Percentiles rank a stretch among this genome's conserved stretches.
phyloP scores from a whole-genome alignment of 2,888 invertebrate species.

The Smittia aterrima region DNA sequence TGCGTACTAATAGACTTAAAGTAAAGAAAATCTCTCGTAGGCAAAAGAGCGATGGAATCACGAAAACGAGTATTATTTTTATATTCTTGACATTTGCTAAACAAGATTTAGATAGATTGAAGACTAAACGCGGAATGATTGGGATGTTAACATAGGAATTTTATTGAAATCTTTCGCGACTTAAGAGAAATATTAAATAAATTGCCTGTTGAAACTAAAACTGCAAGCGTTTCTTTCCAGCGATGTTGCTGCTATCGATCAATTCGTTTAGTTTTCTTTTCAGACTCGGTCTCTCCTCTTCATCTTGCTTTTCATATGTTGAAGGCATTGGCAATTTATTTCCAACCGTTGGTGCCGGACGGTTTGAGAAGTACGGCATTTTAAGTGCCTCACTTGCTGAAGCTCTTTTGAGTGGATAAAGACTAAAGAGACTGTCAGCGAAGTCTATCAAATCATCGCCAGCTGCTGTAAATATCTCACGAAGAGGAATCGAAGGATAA shows the following conservation, averaged over 20 bases:
- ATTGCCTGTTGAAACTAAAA: conserved; percentile 54
- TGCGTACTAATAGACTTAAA: no score
- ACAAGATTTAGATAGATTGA: not conserved
- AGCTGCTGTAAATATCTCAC: conserved; percentile 94
- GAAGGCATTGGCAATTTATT: conserved; percentile 78
- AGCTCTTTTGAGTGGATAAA: conserved; percentile 80
- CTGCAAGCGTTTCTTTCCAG: conserved; percentile 61
- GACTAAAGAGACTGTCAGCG: conserved; percentile 70
- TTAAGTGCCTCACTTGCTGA: conserved; percentile 80
- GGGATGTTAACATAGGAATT: not conserved
- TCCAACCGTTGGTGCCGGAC: conserved; percentile 83
- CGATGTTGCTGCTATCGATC: conserved; percentile 64
- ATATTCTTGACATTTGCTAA: conserved; percentile 18
- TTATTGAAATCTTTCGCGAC: not conserved
- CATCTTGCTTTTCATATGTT: conserved; percentile 55
- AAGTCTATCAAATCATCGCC: conserved; percentile 85
- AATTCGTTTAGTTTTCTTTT: conserved; percentile 72
- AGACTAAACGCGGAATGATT: not conserved
- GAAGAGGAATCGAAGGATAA: conserved; percentile 77
- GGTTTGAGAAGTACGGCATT: conserved; percentile 88
- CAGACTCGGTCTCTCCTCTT: conserved; percentile 60
- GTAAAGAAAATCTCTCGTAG: not conserved
- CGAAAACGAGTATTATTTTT: conserved; percentile 34
- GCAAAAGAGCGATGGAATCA: not conserved
- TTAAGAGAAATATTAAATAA: conserved; percentile 3